These are phyloP conservation scores for Melieria omissa DNA, from an alignment of 2,888 invertebrate species.

Conservation along the genomic window DNA sequence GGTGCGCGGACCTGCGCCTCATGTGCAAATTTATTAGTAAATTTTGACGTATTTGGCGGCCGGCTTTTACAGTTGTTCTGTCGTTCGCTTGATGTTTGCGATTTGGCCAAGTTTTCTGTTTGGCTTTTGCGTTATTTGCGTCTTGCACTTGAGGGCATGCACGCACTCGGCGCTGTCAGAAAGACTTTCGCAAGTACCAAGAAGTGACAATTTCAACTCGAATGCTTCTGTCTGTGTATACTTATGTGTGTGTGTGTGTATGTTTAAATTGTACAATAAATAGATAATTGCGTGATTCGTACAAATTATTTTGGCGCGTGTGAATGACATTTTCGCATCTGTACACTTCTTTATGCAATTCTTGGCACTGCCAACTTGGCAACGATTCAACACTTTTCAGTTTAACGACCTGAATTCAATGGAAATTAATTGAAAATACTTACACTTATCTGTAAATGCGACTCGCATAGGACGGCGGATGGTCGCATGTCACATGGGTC, in stretches of 20 bases:
- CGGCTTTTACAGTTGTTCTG: background rate
- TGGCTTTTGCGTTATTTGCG: no score
- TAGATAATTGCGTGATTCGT: no score
- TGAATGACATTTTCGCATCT: conserved; percentile 13
- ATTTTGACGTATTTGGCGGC: background rate
- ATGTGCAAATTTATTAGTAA: background rate
- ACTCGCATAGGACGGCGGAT: background rate
- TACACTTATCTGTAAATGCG: background rate
- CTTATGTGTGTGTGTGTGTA: no score
- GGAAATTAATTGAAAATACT: background rate
- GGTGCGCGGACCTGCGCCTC: background rate
- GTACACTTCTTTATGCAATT: background rate
- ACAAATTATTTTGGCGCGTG: background rate
- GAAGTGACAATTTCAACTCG: no score
- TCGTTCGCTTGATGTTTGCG: background rate
- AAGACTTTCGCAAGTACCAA: no score
- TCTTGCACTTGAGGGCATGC: no score
- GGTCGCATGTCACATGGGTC: no score
- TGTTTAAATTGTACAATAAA: no score
- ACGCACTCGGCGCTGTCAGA: no score
- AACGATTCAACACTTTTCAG: conserved; percentile 24
- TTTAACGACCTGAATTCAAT: conserved; percentile 28
- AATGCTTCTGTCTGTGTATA: no score
- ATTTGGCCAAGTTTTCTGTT: no score
- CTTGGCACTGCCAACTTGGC: conserved; percentile 17